phyloP scores from a whole-genome alignment of 1,140 invertebrate genomes.

The Drosophila orena region DNA sequence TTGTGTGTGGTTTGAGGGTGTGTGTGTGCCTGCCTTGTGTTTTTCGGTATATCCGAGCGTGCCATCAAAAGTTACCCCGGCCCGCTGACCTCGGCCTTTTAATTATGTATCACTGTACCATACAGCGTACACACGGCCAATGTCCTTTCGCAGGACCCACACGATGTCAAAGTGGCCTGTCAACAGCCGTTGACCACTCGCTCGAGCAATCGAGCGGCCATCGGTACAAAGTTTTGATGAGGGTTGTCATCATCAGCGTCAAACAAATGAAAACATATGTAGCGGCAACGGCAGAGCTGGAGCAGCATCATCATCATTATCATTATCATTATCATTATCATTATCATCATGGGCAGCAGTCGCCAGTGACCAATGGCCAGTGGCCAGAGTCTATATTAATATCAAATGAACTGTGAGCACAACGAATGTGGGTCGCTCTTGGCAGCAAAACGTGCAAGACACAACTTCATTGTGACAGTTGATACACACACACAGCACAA shows the following conservation, averaged over 20 bases:
- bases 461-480: constrained; percentile 46
- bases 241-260: constrained; percentile 81
- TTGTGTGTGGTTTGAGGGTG: constrained; percentile 49
- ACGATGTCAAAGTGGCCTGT: constrained; percentile 76
- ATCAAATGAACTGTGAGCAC: constrained; percentile 77
- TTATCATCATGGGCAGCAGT: no score
- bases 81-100: constrained; percentile 56
- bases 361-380: neutral
- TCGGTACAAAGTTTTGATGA: constrained; percentile 78
- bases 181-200: constrained; percentile 76
- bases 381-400: constrained; percentile 60
- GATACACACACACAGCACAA: constrained; percentile 30
- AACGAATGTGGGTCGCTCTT: constrained; percentile 45
- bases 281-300: constrained; percentile 53
- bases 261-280: constrained; percentile 83
- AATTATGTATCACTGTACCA: constrained; percentile 67
- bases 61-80: constrained; percentile 63
- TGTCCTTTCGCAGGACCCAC: constrained; percentile 30
- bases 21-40: constrained; percentile 34
- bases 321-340: neutral
- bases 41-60: constrained; percentile 5
- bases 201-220: constrained; percentile 71
- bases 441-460: constrained; percentile 34
- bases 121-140: constrained; percentile 7
- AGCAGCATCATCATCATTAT: constrained; percentile 1